Percentiles rank a stretch among this genome's conserved stretches.
phyloP scores from a whole-genome alignment of 2,113 vertebrate genomes.

The Heloderma charlesbogerti region DNA sequence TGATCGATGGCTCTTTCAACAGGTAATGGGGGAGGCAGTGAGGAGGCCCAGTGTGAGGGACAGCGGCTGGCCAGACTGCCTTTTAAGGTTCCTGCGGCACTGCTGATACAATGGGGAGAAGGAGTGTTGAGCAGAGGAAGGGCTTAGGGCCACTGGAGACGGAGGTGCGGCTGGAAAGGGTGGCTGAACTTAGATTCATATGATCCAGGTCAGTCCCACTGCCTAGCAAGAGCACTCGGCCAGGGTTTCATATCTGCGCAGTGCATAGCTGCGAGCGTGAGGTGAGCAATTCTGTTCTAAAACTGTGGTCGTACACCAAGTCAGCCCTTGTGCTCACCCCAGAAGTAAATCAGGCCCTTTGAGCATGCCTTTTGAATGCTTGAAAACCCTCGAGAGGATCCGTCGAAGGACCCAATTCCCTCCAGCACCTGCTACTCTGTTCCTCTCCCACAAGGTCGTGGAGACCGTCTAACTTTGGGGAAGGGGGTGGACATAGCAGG shows the following conservation, averaged over 20 bases:
- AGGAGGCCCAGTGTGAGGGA: neutral
- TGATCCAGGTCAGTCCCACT: neutral
- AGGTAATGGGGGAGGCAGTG: conserved; percentile 71
- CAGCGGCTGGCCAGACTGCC: neutral
- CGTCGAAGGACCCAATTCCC: neutral
- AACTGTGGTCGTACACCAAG: neutral
- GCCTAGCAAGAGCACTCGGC: neutral
- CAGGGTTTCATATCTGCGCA: neutral
- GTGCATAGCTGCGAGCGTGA: neutral
- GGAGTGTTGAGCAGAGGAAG: neutral
- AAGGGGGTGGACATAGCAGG: neutral
- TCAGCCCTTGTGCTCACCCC: neutral
- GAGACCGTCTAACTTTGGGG: neutral
- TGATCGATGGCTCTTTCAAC: conserved; percentile 91
- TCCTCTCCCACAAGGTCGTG: too few relatives aligned
- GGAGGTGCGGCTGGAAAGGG: neutral
- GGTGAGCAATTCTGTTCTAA: neutral
- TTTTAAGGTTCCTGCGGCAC: neutral
- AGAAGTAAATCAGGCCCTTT: neutral
- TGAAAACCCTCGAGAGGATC: neutral
- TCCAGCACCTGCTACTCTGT: neutral
- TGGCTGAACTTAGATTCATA: neutral
- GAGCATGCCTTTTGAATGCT: neutral
- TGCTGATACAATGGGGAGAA: neutral
- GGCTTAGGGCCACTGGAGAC: neutral